Percentiles rank a stretch among this genome's conserved stretches.
phyloP scores from a whole-genome alignment of 2,797 vertebrate species.

The Lycodopsis pacificus region DNA sequence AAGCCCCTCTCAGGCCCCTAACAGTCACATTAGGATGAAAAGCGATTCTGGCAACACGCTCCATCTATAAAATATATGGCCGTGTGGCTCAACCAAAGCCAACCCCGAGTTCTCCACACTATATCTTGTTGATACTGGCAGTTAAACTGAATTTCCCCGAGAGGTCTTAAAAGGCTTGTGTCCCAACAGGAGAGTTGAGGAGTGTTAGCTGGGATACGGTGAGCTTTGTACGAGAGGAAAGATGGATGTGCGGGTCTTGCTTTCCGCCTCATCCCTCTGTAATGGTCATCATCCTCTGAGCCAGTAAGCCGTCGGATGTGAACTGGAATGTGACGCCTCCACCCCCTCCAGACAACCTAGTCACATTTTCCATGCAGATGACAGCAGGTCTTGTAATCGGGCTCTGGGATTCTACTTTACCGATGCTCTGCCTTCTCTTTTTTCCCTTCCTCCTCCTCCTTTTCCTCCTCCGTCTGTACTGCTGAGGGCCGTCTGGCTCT shows the following conservation, averaged over 20 bases:
- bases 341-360: constrained; percentile 60
- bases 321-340: constrained; percentile 70
- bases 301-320: constrained; percentile 62
- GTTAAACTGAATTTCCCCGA: constrained; percentile 16
- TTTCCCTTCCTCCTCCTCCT: background rate
- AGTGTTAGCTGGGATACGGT: background rate
- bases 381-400: constrained; percentile 69
- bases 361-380: constrained; percentile 81
- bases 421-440: constrained; percentile 52
- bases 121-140: constrained; percentile 25
- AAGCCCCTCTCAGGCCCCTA: background rate
- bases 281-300: constrained; percentile 47
- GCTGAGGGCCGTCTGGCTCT: constrained; percentile 49
- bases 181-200: constrained; percentile 8
- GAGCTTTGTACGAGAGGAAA: constrained; percentile 13
- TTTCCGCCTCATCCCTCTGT: constrained; percentile 32
- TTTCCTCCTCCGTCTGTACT: constrained; percentile 38
- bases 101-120: constrained; percentile 10
- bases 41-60: constrained; percentile 19
- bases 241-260: background rate
- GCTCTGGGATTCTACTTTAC: constrained; percentile 77
- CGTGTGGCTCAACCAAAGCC: constrained; percentile 15
- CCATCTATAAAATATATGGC: constrained; percentile 32
- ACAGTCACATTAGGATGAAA: constrained; percentile 38
- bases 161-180: background rate